Evolutionary conservation across 2,797 vertebrate genomes (phyloP).

Genomic region (Hydrophis major): DNA sequence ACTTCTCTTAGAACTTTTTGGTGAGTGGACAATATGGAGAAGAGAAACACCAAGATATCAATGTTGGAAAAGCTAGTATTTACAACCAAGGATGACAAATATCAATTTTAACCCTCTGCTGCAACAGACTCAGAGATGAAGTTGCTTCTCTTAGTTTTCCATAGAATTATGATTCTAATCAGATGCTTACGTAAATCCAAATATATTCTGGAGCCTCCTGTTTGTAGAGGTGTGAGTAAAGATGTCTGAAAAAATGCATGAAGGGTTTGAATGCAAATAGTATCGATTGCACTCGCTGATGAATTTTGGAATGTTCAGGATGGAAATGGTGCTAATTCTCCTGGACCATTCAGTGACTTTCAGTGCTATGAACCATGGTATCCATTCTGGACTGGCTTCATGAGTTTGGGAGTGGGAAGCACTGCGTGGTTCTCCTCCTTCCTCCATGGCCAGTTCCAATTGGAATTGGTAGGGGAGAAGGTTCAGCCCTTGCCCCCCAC

Average conservation of each 20-base stretch:
- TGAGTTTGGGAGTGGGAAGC: neutral
- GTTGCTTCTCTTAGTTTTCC: neutral
- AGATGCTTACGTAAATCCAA: neutral
- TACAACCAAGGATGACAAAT: neutral
- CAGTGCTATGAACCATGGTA: neutral
- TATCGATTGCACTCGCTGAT: neutral
- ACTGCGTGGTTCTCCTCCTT: neutral
- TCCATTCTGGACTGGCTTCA: neutral
- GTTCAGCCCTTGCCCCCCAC: neutral
- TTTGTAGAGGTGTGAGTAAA: neutral
- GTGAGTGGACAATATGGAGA: neutral
- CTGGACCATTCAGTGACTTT: neutral
- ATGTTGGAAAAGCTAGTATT: neutral
- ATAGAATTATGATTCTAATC: neutral
- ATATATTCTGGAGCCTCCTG: neutral
- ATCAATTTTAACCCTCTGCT: neutral
- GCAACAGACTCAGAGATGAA: neutral
- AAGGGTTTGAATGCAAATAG: neutral
- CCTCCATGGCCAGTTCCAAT: neutral
- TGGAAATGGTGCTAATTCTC: neutral
- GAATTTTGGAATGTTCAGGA: neutral
- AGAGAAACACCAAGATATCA: neutral
- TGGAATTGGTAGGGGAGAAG: neutral
- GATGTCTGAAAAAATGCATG: neutral
- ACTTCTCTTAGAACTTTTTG: conserved; percentile 12